phyloP scores from a whole-genome alignment of 2,888 invertebrate genomes.

The Acanthopleura granulata region DNA sequence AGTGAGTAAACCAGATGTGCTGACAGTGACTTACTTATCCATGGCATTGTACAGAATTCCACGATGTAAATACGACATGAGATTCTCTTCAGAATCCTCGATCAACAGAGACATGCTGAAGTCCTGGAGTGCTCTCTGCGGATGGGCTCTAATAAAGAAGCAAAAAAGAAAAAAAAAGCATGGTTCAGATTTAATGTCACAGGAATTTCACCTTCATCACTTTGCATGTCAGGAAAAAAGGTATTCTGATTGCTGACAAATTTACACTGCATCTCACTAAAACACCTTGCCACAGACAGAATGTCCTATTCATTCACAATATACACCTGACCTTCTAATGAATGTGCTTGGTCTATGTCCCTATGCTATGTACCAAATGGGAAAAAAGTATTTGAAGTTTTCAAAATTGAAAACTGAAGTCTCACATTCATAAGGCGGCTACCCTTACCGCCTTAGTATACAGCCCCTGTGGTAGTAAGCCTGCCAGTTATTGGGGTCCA shows the following conservation, averaged over 20 bases:
- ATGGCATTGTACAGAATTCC: constrained; percentile 67
- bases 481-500: constrained; percentile 65
- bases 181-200: neutral
- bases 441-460: constrained; percentile 62
- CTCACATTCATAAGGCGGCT: too few species aligned
- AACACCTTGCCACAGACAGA: too few species aligned
- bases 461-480: constrained; percentile 68
- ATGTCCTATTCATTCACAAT: too few species aligned
- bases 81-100: constrained; percentile 64
- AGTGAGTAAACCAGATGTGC: neutral
- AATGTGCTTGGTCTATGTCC: too few species aligned
- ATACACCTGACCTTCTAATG: too few species aligned
- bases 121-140: constrained; percentile 66
- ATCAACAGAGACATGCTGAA: constrained; percentile 68
- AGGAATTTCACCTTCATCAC: too few species aligned
- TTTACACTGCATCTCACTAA: too few species aligned
- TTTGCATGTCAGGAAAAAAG: too few species aligned
- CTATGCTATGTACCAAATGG: too few species aligned
- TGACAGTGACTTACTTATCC: constrained; percentile 50
- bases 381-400: too few species aligned
- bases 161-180: neutral
- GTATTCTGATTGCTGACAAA: too few species aligned
- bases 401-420: too few species aligned
- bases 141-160: constrained; percentile 57
- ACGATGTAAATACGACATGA: constrained; percentile 65